Evolutionary conservation across 1,140 invertebrate genomes (phyloP).

Genomic region (Rhopalosiphum maidis): DNA sequence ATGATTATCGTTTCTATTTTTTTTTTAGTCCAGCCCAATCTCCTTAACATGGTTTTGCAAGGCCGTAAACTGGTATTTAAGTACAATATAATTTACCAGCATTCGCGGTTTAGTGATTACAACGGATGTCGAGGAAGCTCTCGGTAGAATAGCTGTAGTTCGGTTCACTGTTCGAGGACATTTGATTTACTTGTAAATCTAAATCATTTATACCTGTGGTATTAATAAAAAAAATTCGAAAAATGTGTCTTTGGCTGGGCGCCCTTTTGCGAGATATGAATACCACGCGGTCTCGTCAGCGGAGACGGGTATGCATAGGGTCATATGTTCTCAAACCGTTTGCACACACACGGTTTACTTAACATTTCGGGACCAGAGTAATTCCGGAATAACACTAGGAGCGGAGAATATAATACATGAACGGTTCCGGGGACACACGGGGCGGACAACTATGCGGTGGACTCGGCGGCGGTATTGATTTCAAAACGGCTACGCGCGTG

Average conservation of each 20-base stretch:
- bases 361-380: neutral
- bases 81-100: neutral
- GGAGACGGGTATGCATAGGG: neutral
- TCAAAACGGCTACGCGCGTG: constrained; percentile 27
- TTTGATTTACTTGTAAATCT: neutral
- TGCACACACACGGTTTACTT: neutral
- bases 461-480: constrained; percentile 35
- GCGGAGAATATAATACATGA: neutral
- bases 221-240: neutral
- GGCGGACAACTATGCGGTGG: constrained; percentile 5
- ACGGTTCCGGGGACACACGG: neutral
- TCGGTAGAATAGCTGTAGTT: neutral
- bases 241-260: neutral
- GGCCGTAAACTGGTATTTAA: neutral
- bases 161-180: neutral
- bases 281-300: neutral
- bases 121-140: neutral
- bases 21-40: neutral
- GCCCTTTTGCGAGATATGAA: neutral
- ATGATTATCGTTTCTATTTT: neutral
- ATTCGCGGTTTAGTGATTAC: too few species aligned
- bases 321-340: constrained; percentile 7
- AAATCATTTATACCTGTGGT: neutral
- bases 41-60: neutral
- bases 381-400: neutral